A percentile compares a stretch with the other conserved stretches of the same genome.
Conservation (phyloP, 2,113 vertebrate genomes). For the Rhinoptilus africanus region DNA sequence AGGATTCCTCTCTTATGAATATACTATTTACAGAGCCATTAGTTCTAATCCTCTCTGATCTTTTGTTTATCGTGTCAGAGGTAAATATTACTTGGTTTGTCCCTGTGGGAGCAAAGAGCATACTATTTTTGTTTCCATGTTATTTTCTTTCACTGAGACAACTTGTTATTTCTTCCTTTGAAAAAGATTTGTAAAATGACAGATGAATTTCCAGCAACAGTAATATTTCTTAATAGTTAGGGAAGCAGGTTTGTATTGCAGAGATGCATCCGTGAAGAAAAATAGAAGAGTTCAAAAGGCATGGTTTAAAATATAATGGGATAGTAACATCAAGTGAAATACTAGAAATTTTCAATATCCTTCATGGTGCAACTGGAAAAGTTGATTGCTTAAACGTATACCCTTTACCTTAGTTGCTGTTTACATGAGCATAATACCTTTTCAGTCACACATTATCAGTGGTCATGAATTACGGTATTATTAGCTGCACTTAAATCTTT, state of each 20-base stretch:
- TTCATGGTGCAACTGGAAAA: not conserved
- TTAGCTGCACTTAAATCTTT: not conserved
- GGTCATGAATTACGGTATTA: not conserved
- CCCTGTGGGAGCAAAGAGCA: conserved; percentile 49
- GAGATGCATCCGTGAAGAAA: conserved; percentile 39
- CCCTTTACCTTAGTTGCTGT: not conserved
- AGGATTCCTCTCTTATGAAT: conserved; percentile 45
- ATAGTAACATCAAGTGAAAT: conserved; percentile 18
- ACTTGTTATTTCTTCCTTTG: conserved; percentile 69
- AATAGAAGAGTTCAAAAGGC: conserved; percentile 41
- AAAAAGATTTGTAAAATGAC: conserved; percentile 66
- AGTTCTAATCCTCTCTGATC: conserved; percentile 70
- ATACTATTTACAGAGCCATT: conserved; percentile 62
- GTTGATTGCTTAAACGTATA: not conserved
- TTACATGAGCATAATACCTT: not conserved
- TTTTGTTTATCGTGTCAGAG: conserved; percentile 72
- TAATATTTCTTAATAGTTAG: conserved; percentile 60
- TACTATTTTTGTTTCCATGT: not conserved
- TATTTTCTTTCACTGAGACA: conserved; percentile 54
- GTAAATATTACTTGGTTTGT: conserved; percentile 63
- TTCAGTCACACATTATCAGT: not conserved
- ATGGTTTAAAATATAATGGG: conserved; percentile 52
- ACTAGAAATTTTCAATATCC: not conserved
- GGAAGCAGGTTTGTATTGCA: conserved; percentile 18
- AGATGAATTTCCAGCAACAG: conserved; percentile 65